Evolutionary conservation across 1,140 invertebrate species (phyloP).

Genomic region (Oncopeltus fasciatus): DNA sequence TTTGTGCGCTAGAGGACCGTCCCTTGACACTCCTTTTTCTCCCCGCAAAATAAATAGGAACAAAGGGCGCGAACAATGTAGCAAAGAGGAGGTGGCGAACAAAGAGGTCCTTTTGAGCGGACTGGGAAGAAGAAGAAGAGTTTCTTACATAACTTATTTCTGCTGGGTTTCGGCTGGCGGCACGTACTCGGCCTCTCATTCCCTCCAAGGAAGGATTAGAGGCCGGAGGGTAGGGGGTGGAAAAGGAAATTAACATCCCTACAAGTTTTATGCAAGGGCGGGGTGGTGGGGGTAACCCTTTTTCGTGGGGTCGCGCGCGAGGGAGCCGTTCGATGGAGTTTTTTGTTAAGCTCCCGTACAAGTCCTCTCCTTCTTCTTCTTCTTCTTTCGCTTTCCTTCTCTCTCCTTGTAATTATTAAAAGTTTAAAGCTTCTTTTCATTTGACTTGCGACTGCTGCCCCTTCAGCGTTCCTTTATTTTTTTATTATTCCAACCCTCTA

Average conservation of each 20-base stretch:
- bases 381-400: neutral
- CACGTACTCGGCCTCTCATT: neutral
- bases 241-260: constrained; percentile 7
- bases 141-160: neutral
- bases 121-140: neutral
- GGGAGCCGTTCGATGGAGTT: too few relatives aligned
- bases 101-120: neutral
- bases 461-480: neutral
- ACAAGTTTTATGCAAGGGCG: constrained; percentile 3
- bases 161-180: neutral
- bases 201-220: neutral
- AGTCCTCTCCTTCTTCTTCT: neutral
- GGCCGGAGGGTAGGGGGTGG: neutral
- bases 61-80: neutral
- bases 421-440: constrained; percentile 1
- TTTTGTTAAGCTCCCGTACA: neutral
- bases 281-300: neutral
- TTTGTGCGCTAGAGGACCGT: neutral
- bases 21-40: neutral
- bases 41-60: neutral
- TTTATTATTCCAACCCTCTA: too few relatives aligned
- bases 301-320: neutral
- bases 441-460: neutral
- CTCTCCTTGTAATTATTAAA: constrained; percentile 6
- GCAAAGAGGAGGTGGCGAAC: neutral